Conservation (phyloP, 2,113 vertebrate species). For the Leucosticte australis region DNA sequence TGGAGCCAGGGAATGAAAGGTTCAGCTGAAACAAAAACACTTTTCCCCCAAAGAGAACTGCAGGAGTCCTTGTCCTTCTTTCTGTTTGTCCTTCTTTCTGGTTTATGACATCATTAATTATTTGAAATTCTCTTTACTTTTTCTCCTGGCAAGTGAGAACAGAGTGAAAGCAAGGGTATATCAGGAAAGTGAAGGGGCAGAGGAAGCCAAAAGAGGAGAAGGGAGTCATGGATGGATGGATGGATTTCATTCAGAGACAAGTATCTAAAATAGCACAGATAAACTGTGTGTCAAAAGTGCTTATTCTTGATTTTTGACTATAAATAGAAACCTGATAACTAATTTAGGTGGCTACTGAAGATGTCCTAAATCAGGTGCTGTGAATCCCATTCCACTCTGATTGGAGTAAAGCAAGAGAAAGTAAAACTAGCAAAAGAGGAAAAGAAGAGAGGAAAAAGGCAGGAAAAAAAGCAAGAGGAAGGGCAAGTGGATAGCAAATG, state of each 20-base stretch:
- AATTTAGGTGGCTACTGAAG: background rate
- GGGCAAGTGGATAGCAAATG: background rate
- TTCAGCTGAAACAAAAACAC: conserved; percentile 6
- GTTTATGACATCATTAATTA: background rate
- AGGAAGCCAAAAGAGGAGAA: background rate
- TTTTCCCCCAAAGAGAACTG: background rate
- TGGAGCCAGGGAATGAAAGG: conserved; percentile 44
- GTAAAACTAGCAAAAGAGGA: background rate
- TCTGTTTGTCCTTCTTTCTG: background rate
- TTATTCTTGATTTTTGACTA: background rate
- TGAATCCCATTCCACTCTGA: background rate
- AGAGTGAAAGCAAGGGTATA: background rate
- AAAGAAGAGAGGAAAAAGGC: background rate
- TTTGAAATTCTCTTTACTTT: background rate
- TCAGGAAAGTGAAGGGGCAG: background rate
- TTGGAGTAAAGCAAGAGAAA: background rate
- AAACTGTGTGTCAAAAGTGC: background rate
- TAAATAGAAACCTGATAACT: background rate
- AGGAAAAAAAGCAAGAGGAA: background rate
- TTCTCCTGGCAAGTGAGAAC: background rate
- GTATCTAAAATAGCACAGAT: background rate
- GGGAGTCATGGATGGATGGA: background rate
- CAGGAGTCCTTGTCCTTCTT: background rate
- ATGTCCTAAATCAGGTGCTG: background rate
- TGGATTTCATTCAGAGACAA: background rate